phyloP scores from a whole-genome alignment of 2,113 vertebrate species.

The Lasiurus borealis region DNA sequence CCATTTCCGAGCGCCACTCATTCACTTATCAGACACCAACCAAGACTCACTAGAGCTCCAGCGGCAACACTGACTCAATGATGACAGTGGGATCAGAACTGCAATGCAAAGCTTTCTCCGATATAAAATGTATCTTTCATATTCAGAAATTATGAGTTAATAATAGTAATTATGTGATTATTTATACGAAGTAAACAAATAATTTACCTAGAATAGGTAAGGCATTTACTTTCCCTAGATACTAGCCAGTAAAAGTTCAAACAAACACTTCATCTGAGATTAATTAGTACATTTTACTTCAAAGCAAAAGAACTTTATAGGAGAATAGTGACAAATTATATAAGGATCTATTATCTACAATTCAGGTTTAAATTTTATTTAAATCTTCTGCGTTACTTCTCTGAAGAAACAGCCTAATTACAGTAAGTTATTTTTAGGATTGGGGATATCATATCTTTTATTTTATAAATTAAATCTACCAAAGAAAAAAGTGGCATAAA shows the following conservation, averaged over 20 bases:
- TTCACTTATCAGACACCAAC: background rate
- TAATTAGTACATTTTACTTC: slow-evolving; percentile 24
- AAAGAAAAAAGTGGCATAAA: slow-evolving; percentile 31
- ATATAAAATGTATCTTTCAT: background rate
- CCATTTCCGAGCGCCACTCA: background rate
- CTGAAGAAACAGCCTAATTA: slow-evolving; percentile 34
- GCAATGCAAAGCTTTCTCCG: background rate
- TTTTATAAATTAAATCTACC: slow-evolving; percentile 1
- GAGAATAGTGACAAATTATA: background rate
- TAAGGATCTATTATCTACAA: background rate
- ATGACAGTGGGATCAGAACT: background rate
- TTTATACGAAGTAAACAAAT: slow-evolving; percentile 45
- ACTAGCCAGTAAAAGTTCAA: slow-evolving; percentile 4
- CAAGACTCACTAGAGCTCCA: background rate
- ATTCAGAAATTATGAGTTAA: background rate
- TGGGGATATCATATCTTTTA: background rate
- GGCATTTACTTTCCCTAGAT: slow-evolving; percentile 20
- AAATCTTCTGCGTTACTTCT: background rate
- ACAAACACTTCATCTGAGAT: slow-evolving; percentile 22
- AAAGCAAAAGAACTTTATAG: background rate
- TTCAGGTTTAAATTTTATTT: slow-evolving; percentile 39
- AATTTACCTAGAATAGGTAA: background rate
- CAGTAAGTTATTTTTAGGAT: slow-evolving; percentile 6
- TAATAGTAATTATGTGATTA: background rate
- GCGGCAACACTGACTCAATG: background rate